Evolutionary conservation across 2,888 invertebrate species (phyloP).

Genomic region (Drosophila parthenogenetica): DNA sequence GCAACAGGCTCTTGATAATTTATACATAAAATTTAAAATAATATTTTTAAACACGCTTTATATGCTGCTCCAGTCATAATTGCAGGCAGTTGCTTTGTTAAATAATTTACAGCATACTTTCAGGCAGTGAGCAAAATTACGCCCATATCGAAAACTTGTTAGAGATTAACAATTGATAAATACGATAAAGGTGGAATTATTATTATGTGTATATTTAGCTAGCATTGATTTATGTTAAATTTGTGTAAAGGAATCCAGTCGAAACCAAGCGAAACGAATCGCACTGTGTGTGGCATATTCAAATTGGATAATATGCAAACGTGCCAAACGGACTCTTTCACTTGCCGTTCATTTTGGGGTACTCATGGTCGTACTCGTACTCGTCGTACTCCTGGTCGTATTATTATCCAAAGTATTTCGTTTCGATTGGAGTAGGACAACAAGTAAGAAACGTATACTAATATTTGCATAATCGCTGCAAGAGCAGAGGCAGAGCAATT

Average conservation of each 20-base stretch:
- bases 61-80: neutral
- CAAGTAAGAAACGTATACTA: slow-evolving; percentile 55
- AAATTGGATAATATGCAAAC: slow-evolving; percentile 73
- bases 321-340: slow-evolving; percentile 65
- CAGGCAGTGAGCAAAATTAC: slow-evolving; percentile 46
- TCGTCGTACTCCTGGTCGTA: slow-evolving; percentile 34
- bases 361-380: slow-evolving; percentile 8
- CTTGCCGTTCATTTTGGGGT: slow-evolving; percentile 57
- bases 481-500: slow-evolving; percentile 71
- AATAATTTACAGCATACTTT: slow-evolving; percentile 52
- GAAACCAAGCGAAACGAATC: slow-evolving; percentile 5
- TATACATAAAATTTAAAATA: neutral
- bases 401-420: slow-evolving; percentile 67
- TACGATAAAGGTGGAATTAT: slow-evolving; percentile 27
- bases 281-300: slow-evolving; percentile 75
- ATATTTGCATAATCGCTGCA: slow-evolving; percentile 78
- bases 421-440: slow-evolving; percentile 51
- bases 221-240: slow-evolving; percentile 65
- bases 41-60: neutral
- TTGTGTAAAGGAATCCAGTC: slow-evolving; percentile 22
- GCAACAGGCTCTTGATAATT: neutral
- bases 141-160: slow-evolving; percentile 1
- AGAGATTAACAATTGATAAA: slow-evolving; percentile 10
- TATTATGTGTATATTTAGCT: slow-evolving; percentile 28
- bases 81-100: neutral